Evolutionary conservation across 2,113 vertebrate genomes (phyloP), one percentile per base, ranked within the genome.

Genomic region (Pseudopipra pipra): DNA sequence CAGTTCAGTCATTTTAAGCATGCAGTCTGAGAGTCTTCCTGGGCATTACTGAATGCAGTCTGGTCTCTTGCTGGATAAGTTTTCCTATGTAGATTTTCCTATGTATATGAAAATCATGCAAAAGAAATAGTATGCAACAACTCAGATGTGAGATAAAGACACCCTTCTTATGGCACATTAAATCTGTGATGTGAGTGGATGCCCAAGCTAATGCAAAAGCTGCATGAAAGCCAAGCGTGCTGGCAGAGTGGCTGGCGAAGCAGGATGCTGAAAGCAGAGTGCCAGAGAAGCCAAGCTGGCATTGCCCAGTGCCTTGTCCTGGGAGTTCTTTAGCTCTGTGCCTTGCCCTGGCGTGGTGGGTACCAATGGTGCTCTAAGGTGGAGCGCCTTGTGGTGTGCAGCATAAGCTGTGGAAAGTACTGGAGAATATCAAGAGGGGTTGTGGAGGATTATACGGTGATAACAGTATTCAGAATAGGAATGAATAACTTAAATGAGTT

Each of bases 281-380:
- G 41, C 65, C 73, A n/a, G 79, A 33, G 58, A 6, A 90, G 46
- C 55, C 76, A 78, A 14, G 52, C 9, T 84, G 84, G 52, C 73
- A 9, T 24, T 55, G 18, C 63, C 0, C 1, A 8, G 35, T 73
- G 51, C 67, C 11, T 70, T 31, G 19, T 86, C 43, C 33, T 2
- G 0, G 11, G 25, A 16, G 46, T 39, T 8, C 0, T 0, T 55
- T 51, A 51, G 31, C 66, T 71, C 43, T 43, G 59, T 51, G 44
- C 19, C 31, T 79, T 75, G 66, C 27, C 56, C 10, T 91, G 85
- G 6, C 4, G 1, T 14, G 46, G 8, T 0, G 1, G 5, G 14
- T 65, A 8, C 59, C 30, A 18, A 28, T 61, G 74, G 37, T 79
- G 49, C 49, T 56, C 47, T 31, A 17, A 37, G 85, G 9, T 59